These are phyloP conservation scores for Myotis pilosus DNA, from an alignment of 2,797 vertebrate genomes.

Conservation along the genomic window DNA sequence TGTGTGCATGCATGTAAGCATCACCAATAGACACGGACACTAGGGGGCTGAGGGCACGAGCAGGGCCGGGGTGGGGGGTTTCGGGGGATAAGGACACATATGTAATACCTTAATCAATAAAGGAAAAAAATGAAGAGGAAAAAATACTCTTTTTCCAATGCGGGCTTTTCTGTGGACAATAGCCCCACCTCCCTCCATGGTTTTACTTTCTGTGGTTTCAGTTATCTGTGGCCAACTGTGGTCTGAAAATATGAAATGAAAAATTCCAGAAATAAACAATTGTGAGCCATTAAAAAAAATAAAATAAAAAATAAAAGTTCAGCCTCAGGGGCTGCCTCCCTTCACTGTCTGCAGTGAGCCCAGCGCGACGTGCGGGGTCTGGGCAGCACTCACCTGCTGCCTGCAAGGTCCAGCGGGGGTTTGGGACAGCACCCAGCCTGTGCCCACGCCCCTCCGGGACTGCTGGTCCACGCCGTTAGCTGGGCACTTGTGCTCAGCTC, in stretches of 20 bases:
- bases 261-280: not conserved
- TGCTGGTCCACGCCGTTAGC: not conserved
- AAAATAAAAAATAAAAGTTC: not conserved
- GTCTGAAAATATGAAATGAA: not conserved
- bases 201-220: not conserved
- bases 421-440: too few relatives aligned
- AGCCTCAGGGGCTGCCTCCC: not conserved
- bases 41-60: too few relatives aligned
- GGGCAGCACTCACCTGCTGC: fast-evolving
- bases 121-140: not conserved
- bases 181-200: not conserved
- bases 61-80: too few relatives aligned
- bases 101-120: too few relatives aligned
- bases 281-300: not conserved
- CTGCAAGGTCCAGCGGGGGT: too few relatives aligned
- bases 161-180: not conserved
- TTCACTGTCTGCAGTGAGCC: not conserved
- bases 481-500: not conserved
- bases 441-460: too few relatives aligned
- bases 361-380: not conserved
- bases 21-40: too few relatives aligned
- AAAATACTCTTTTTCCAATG: not conserved
- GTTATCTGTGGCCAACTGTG: not conserved
- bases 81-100: too few relatives aligned
- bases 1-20: too few relatives aligned